Conservation (phyloP, 1,140 invertebrate genomes). For the Caenorhabditis latens region DNA sequence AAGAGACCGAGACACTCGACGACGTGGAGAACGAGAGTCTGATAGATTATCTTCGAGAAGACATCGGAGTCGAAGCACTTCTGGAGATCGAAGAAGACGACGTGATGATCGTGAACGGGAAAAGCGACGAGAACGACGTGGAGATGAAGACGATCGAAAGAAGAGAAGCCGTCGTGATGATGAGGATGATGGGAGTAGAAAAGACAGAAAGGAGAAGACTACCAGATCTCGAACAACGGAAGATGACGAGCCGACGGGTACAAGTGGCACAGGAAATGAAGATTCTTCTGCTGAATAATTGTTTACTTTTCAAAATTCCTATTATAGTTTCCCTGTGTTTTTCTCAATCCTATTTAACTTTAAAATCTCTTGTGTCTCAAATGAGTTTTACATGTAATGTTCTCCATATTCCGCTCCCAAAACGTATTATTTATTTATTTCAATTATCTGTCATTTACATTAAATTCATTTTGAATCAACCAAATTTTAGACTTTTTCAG, state of each 20-base stretch:
- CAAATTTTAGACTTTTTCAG: no score
- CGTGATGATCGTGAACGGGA: slow-evolving; percentile 32
- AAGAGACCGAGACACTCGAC: slow-evolving; percentile 6
- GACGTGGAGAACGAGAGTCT: not conserved
- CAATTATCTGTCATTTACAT: no score
- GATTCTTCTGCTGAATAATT: slow-evolving; percentile 4
- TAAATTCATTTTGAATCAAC: no score
- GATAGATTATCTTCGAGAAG: slow-evolving; percentile 2
- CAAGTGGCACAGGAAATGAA: not conserved
- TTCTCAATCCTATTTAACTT: no score
- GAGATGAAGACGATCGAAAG: slow-evolving; percentile 22
- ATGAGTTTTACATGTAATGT: no score
- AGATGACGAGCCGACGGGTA: slow-evolving; percentile 19
- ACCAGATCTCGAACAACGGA: not conserved
- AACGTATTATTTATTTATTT: no score
- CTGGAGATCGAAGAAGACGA: slow-evolving; percentile 21
- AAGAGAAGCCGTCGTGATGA: slow-evolving; percentile 36
- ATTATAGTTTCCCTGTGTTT: no score
- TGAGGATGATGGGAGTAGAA: not conserved
- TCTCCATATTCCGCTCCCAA: no score
- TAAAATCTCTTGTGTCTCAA: no score
- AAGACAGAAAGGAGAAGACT: slow-evolving; percentile 10
- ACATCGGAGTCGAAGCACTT: slow-evolving; percentile 24
- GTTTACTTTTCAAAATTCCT: not conserved
- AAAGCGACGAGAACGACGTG: slow-evolving; percentile 3